Percentiles rank a stretch among this genome's conserved stretches.
These are phyloP conservation scores for Cheilosia scutellata DNA, from an alignment of 2,888 invertebrate genomes.

Conservation along the genomic window DNA sequence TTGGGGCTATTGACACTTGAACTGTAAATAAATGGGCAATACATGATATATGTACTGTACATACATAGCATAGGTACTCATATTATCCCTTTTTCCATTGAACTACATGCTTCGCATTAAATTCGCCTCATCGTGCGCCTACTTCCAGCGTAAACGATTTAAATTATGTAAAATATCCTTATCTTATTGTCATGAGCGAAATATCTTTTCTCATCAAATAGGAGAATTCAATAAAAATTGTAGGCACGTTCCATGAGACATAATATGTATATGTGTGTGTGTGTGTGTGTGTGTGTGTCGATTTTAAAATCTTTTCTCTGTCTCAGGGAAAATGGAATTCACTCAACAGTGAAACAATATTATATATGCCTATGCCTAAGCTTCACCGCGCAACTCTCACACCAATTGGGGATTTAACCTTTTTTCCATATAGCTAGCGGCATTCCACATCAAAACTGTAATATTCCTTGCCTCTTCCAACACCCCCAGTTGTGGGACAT, in stretches of 20 bases:
- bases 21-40: too few relatives aligned
- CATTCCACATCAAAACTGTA: constrained; percentile 31
- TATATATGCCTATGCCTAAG: not conserved
- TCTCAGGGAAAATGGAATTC: constrained; percentile 35
- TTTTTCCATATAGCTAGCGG: constrained; percentile 25
- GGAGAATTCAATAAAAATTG: constrained; percentile 63
- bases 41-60: too few relatives aligned
- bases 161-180: constrained; percentile 57
- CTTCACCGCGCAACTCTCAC: not conserved
- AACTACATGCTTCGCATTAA: not conserved
- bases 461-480: constrained; percentile 1
- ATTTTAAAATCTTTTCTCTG: constrained; percentile 24
- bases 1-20: too few relatives aligned
- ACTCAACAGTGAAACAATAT: constrained; percentile 50
- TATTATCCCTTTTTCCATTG: not conserved
- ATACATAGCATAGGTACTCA: too few relatives aligned
- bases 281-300: not conserved
- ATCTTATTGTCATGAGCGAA: constrained; percentile 61
- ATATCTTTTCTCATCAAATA: constrained; percentile 56
- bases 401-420: constrained; percentile 17
- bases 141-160: not conserved
- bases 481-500: constrained; percentile 7
- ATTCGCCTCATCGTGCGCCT: not conserved
- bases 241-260: constrained; percentile 36
- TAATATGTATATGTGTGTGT: not conserved